Evolutionary conservation across 2,797 vertebrate species (phyloP).

Genomic region (Spinibarbus caldwelli): DNA sequence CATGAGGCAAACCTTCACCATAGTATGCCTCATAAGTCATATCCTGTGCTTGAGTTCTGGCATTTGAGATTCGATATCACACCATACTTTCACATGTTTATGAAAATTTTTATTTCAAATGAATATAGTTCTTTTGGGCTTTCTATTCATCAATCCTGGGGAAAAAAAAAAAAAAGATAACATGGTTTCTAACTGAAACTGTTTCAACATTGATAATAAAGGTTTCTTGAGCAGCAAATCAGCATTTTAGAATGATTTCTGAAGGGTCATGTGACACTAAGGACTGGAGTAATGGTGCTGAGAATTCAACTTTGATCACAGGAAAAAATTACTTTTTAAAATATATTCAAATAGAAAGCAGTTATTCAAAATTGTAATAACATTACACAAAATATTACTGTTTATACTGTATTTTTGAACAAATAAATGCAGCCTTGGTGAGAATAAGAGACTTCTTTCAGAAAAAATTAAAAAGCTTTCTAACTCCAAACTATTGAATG

Average conservation of each 20-base stretch:
- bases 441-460: too few species aligned
- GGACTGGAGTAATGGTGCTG: background rate
- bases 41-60: background rate
- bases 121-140: background rate
- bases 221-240: background rate
- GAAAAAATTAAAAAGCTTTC: background rate
- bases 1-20: conserved; percentile 19
- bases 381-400: background rate
- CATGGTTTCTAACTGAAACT: background rate
- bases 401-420: background rate
- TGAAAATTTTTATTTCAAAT: background rate
- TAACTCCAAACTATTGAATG: background rate
- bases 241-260: background rate
- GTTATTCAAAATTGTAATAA: background rate
- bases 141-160: background rate
- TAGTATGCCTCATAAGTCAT: background rate
- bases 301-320: background rate
- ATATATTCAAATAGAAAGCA: background rate
- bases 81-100: background rate
- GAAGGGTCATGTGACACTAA: background rate
- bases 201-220: background rate
- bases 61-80: background rate
- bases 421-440: background rate
- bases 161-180: too few species aligned
- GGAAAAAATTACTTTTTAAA: background rate